phyloP scores from a whole-genome alignment of 2,113 vertebrate species.

The Beaufortia kweichowensis region DNA sequence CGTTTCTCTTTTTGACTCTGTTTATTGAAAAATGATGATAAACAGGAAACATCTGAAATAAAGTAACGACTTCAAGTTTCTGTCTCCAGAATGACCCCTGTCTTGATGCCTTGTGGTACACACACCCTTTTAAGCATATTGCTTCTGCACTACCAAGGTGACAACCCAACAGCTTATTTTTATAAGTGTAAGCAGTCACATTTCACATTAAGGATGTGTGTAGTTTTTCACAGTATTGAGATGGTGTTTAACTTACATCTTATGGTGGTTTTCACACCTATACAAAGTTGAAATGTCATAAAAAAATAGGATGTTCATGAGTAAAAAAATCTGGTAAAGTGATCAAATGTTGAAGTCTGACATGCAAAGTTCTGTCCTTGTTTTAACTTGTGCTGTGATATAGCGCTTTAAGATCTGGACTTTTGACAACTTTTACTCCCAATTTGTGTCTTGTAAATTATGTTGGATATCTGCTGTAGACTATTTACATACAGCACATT shows the following conservation, averaged over 20 bases:
- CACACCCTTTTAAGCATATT: not conserved
- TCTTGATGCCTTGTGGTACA: not conserved
- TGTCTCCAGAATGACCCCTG: not conserved
- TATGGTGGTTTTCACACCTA: conserved; percentile 19
- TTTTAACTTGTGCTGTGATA: too few relatives aligned
- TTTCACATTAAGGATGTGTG: not conserved
- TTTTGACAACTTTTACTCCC: too few relatives aligned
- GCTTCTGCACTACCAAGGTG: not conserved
- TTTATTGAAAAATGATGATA: not conserved
- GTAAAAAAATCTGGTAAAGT: not conserved
- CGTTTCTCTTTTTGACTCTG: not conserved
- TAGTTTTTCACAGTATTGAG: not conserved
- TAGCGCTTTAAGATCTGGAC: too few relatives aligned
- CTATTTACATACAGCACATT: not conserved
- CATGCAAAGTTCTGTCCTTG: too few relatives aligned
- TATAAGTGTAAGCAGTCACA: not conserved
- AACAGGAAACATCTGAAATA: not conserved
- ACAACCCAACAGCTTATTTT: not conserved
- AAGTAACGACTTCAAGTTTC: not conserved
- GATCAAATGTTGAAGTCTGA: not conserved
- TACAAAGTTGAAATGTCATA: not conserved
- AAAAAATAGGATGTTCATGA: not conserved
- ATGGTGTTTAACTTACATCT: not conserved
- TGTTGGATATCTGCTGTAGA: too few relatives aligned
- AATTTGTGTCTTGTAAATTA: too few relatives aligned